Evolutionary conservation across 92 coral and sea anemone species (phyloP), one percentile per base, ranked within the genome.

Genomic region (Siderastrea radians): DNA sequence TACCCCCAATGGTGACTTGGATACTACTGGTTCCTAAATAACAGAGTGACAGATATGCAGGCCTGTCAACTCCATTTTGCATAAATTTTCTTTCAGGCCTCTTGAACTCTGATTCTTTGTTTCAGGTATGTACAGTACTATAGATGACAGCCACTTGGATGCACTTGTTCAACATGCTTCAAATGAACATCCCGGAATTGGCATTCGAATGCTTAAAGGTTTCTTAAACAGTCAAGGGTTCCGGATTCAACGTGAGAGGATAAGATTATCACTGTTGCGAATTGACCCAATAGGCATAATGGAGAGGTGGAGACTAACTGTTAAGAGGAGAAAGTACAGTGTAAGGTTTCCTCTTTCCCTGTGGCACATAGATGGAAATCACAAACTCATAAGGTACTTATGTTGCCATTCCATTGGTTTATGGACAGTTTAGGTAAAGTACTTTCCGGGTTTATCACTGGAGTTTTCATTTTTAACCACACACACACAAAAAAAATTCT

Each of bases 251-350:
- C 78, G 92, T 48, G 87, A 92, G 51, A 73, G 95, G 74, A 84
- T 88, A 66, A 26, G 92, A 74, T 64, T 47, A 19, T 92, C 92
- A 12, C 84, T 92, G n/a, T 75, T 92, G 84, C 78, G 92, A 57
- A 89, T 63, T n/a, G 95, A 92, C 55, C 95, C 92, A 51, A 80
- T 92, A 50, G 90, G 92, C 68, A n/a, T 92, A 53, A 64, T 84
- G 53, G 81, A 87, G 62, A 81, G 91, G 54, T 91, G 91, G 90
- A 70, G 83, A 77, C 49, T 50, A 47, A 65, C 94, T 69, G 76
- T 57, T n/a, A 77, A 63, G 12, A 82, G 91, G 75, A 73, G 94
- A 14, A 50, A 46, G 16, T 87, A 91, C 68, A 75, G 75, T 76
- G 91, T 91, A 3, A 82, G 76, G 79, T 82, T 49, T 71, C 94